These are phyloP conservation scores for Linurgus olivaceus DNA, from an alignment of 2,797 vertebrate genomes.

Conservation along the genomic window DNA sequence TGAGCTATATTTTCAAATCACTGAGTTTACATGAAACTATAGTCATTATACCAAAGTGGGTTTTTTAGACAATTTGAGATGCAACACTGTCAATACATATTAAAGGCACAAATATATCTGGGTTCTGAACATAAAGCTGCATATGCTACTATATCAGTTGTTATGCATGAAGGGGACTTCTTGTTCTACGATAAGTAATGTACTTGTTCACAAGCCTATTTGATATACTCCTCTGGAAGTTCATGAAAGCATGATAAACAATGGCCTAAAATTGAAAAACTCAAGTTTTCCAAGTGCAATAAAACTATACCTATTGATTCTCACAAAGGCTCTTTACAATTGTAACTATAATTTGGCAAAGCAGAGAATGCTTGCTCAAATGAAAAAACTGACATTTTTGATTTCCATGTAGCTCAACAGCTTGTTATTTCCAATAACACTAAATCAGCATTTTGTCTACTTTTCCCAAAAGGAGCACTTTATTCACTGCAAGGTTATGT, in stretches of 20 bases:
- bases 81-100: not conserved
- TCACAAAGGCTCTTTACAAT: not conserved
- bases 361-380: not conserved
- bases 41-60: not conserved
- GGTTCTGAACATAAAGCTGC: not conserved
- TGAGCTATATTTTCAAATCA: not conserved
- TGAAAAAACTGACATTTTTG: not conserved
- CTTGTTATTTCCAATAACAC: not conserved
- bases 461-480: not conserved
- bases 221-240: not conserved
- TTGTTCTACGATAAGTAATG: not conserved
- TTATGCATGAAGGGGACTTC: not conserved
- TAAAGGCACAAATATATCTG: not conserved
- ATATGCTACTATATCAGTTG: not conserved
- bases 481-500: fast-evolving
- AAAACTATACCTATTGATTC: not conserved
- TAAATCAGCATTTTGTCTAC: not conserved
- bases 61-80: not conserved
- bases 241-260: not conserved
- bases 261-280: not conserved
- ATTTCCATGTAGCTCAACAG: not conserved
- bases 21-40: not conserved
- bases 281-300: not conserved
- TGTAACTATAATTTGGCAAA: not conserved
- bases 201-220: not conserved